Evolutionary conservation across 2,888 invertebrate genomes (phyloP).

Genomic region (Phalera bucephala): DNA sequence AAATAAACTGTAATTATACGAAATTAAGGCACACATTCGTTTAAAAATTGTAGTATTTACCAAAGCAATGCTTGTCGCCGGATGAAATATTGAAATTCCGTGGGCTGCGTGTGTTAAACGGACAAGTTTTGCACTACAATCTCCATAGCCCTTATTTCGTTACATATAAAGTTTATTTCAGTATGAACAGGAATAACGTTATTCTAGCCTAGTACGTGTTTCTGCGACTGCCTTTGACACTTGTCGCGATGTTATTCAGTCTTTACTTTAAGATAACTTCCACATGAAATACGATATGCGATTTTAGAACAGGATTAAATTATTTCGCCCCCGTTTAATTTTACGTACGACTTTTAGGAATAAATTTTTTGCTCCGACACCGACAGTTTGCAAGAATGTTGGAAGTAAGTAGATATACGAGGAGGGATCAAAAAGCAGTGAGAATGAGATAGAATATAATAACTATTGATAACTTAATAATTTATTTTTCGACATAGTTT

Average conservation of each 20-base stretch:
- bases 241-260: slow-evolving; percentile 54
- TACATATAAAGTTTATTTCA: too few species aligned
- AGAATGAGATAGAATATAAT: too few species aligned
- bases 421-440: too few species aligned
- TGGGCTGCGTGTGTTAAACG: slow-evolving; percentile 38
- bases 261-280: slow-evolving; percentile 24
- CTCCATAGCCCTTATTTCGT: slow-evolving; percentile 11
- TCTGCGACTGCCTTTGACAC: slow-evolving; percentile 53
- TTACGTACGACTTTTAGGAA: too few species aligned
- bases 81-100: slow-evolving; percentile 62
- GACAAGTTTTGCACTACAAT: slow-evolving; percentile 15
- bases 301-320: too few species aligned
- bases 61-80: slow-evolving; percentile 44
- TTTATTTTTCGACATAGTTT: too few species aligned
- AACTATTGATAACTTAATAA: too few species aligned
- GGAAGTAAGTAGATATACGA: too few species aligned
- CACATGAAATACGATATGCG: slow-evolving; percentile 9
- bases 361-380: too few species aligned
- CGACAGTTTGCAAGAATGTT: too few species aligned
- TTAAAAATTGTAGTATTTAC: slow-evolving; percentile 23
- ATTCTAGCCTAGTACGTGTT: slow-evolving; percentile 33
- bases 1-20: slow-evolving; percentile 6
- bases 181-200: too few species aligned
- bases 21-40: slow-evolving; percentile 17
- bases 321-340: too few species aligned